Percentiles rank a stretch among this genome's conserved stretches.
phyloP scores from a whole-genome alignment of 1,140 invertebrate species.

The Philopotamus ludificatus region DNA sequence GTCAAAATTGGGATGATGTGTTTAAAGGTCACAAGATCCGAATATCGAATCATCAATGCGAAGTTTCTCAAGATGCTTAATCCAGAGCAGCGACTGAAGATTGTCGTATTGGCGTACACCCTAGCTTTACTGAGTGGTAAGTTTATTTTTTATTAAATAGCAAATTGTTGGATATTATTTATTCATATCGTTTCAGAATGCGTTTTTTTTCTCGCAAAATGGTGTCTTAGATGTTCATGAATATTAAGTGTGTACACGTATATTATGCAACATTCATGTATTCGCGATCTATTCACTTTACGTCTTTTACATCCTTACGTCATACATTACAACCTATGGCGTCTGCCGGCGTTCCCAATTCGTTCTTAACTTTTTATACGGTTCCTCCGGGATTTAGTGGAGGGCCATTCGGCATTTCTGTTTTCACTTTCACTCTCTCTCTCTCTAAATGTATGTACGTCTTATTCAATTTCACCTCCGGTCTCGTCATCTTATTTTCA shows the following conservation, averaged over 20 bases:
- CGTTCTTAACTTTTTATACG: not conserved
- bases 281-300: too few relatives aligned
- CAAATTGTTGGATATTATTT: too few relatives aligned
- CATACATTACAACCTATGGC: too few relatives aligned
- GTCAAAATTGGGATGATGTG: too few relatives aligned
- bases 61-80: slow-evolving; percentile 21
- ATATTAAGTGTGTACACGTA: too few relatives aligned
- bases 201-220: too few relatives aligned
- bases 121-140: slow-evolving; percentile 13
- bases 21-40: too few relatives aligned
- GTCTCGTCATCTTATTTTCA: not conserved
- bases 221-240: too few relatives aligned
- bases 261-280: too few relatives aligned
- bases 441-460: not conserved
- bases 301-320: too few relatives aligned
- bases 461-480: not conserved
- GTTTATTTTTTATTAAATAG: slow-evolving; percentile 1
- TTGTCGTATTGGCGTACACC: not conserved
- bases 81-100: slow-evolving; percentile 1
- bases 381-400: not conserved
- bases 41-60: too few relatives aligned
- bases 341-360: not conserved
- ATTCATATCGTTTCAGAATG: too few relatives aligned
- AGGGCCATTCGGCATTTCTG: not conserved
- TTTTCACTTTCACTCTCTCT: not conserved